Conservation (phyloP, 2,888 invertebrate genomes). For the Plemyria rubiginata region DNA sequence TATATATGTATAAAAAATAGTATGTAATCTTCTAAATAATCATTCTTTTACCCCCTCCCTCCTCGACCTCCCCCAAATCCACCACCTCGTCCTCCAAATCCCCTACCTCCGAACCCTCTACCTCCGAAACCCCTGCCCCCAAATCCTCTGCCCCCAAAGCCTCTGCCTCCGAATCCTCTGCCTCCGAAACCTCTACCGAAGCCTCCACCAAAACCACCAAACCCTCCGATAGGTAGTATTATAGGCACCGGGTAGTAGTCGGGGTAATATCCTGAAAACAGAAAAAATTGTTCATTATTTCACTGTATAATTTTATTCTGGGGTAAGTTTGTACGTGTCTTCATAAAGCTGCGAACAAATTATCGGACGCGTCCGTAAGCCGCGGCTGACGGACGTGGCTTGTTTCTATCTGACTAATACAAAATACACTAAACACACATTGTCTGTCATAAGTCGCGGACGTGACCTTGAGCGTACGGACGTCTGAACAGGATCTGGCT, state of each 20-base stretch:
- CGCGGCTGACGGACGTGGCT: too few species aligned
- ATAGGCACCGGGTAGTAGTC: conserved; percentile 52
- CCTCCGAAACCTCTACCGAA: conserved; percentile 50
- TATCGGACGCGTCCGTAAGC: too few species aligned
- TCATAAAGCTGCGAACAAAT: too few species aligned
- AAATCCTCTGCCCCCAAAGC: conserved; percentile 45
- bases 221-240: conserved; percentile 29
- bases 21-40: neutral
- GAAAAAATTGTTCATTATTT: neutral
- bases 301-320: neutral
- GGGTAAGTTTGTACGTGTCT: too few species aligned
- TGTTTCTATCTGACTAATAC: too few species aligned
- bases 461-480: too few species aligned
- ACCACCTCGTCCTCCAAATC: conserved; percentile 47
- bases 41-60: conserved; percentile 39
- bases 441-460: too few species aligned
- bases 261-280: conserved; percentile 44
- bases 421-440: too few species aligned
- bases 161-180: conserved; percentile 43
- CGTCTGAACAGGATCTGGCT: too few species aligned
- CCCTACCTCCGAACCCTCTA: conserved; percentile 48
- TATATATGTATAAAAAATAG: too few species aligned
- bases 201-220: conserved; percentile 39
- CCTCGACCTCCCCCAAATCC: conserved; percentile 45
- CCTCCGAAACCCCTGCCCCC: conserved; percentile 52